Percentiles rank a stretch among this genome's conserved stretches.
Conservation (phyloP, 2,888 invertebrate species). For the Macaria liturata region DNA sequence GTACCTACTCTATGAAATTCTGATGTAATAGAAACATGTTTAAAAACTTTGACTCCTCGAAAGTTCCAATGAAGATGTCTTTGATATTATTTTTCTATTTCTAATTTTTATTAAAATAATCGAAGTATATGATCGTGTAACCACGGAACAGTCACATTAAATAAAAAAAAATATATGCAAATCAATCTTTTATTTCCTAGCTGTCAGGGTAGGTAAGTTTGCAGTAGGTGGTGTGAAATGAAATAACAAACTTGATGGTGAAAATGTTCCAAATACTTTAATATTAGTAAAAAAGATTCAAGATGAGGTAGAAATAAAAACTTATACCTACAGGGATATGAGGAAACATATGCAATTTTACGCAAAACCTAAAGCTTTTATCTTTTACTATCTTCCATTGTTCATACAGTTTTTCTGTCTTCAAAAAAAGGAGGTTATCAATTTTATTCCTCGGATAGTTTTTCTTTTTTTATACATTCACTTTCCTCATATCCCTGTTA, state of each 20-base stretch:
- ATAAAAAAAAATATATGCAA: constrained; percentile 80
- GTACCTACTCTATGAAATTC: constrained; percentile 25
- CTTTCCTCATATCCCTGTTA: no score
- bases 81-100: constrained; percentile 84
- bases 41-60: constrained; percentile 56
- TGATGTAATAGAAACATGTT: constrained; percentile 23
- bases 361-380: no score
- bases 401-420: no score
- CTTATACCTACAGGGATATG: neutral
- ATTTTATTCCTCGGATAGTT: no score
- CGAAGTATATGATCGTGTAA: constrained; percentile 76
- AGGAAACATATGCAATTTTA: no score
- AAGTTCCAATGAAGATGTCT: constrained; percentile 76
- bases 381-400: no score
- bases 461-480: no score
- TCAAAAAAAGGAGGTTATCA: no score
- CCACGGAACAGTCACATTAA: constrained; percentile 76
- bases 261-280: neutral
- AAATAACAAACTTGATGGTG: no score
- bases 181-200: constrained; percentile 60
- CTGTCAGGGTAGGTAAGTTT: neutral
- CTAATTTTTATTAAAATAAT: constrained; percentile 81
- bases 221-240: no score
- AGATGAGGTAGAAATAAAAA: constrained; percentile 27
- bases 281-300: constrained; percentile 19